These are phyloP conservation scores for Drosophila mayaguana DNA, from an alignment of 2,888 invertebrate genomes.

Conservation along the genomic window DNA sequence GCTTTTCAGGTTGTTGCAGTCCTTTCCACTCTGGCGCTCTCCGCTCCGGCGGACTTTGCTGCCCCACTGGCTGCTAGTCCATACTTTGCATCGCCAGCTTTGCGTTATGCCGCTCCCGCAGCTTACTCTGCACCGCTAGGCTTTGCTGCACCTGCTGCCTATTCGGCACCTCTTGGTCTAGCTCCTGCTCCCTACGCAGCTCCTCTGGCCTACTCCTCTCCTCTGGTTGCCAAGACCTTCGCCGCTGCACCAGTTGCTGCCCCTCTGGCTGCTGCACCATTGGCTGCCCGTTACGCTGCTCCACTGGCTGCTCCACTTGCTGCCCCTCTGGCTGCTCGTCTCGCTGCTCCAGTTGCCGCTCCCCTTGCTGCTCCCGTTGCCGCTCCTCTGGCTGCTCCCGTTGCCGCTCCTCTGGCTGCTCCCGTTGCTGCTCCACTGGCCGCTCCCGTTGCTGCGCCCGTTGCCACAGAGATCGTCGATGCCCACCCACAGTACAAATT, in stretches of 20 bases:
- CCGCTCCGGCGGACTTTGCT: constrained; percentile 82
- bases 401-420: constrained; percentile 50
- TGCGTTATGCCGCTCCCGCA: constrained; percentile 40
- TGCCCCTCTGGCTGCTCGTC: constrained; percentile 41
- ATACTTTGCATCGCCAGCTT: constrained; percentile 56
- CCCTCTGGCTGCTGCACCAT: constrained; percentile 39
- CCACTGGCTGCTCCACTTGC: constrained; percentile 38
- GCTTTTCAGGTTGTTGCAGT: constrained; percentile 82
- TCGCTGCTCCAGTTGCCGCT: constrained; percentile 47
- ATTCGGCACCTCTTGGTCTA: constrained; percentile 44
- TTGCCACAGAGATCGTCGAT: constrained; percentile 83
- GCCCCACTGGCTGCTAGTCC: constrained; percentile 59
- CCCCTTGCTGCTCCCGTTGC: constrained; percentile 44
- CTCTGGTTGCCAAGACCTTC: constrained; percentile 48
- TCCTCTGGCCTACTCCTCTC: constrained; percentile 39
- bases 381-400: constrained; percentile 43
- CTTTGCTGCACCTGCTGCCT: constrained; percentile 43
- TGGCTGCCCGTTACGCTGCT: constrained; percentile 24
- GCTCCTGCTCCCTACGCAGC: constrained; percentile 45
- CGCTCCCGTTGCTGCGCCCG: constrained; percentile 81
- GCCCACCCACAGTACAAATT: constrained; percentile 83
- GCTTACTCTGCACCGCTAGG: constrained; percentile 54
- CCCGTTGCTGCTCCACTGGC: constrained; percentile 60
- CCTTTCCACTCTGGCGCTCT: constrained; percentile 83
- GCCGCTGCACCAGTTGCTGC: constrained; percentile 50